Base-by-base conservation (phyloP, 1,140 invertebrate species). In the Triops cancriformis region DNA sequence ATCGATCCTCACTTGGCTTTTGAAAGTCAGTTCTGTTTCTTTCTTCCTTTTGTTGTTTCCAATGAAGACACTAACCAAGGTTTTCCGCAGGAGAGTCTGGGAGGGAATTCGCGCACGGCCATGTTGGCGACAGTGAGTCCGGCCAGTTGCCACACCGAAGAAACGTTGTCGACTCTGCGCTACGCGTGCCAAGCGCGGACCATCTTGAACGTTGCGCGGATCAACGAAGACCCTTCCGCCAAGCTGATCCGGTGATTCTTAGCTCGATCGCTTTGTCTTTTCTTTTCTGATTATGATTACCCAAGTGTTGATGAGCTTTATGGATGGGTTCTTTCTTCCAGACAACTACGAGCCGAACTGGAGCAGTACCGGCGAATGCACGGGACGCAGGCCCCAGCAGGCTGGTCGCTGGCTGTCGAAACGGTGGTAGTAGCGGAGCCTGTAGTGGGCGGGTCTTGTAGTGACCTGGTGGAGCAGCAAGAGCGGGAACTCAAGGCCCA, bases 151-250 rank as follows among this genome's bases (percentile, higher is more conserved):
- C 91, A 95, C 85, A 83, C 91, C 26, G 94, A 96, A 77, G 91
- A 93, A 83, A 92, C 90, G 12, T 87, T 96, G 27, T 92, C 93
- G 0, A 96, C 95, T 0, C 86, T 96, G 43, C 87, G 95, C 18
- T 96, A 95, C 82, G 93, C 93, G 7, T 93, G 92, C 82, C 90
- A 93, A 79, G 95, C 95, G 0, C 90, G 96, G 82, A 92, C 93
- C 77, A 98, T 97, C 79, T 89, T 94, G 78, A 94, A 94, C 84
- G 88, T 89, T 76, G 90, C 92, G 18, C 87, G 89, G 79, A 88
- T 94, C 76, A 94, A 94, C 82, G 92, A 94, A 84, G 91, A 92
- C 84, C 91, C 92, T 0, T 90, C 92, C 80, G 91, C 88, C 74
- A 84, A 85, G 77, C 80, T 89, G 73, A 89, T 90, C 82, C 83